phyloP scores from a whole-genome alignment of 2,113 vertebrate genomes.

The Pluvialis apricaria region DNA sequence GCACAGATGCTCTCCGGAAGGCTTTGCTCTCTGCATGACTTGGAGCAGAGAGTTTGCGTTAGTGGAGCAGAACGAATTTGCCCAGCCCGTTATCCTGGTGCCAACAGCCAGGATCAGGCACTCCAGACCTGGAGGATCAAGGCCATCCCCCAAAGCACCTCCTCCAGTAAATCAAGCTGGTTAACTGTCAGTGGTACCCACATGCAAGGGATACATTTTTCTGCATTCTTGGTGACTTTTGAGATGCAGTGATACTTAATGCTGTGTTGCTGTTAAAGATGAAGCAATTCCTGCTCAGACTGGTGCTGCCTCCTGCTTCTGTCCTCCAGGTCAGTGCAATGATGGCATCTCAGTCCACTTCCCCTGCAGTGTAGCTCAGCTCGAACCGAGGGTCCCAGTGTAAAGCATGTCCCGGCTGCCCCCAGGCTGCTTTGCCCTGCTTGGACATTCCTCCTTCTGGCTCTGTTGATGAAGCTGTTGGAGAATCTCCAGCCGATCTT shows the following conservation, averaged over 20 bases:
- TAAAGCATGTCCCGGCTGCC: fast-evolving
- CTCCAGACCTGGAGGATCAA: not conserved
- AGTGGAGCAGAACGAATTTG: not conserved
- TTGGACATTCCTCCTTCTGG: not conserved
- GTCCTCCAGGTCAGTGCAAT: not conserved
- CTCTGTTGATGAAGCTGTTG: not conserved
- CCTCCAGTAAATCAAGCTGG: not conserved
- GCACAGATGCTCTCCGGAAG: not conserved
- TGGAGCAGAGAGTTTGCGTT: not conserved
- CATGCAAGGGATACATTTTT: not conserved
- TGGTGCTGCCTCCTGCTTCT: not conserved
- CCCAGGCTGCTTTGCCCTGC: not conserved
- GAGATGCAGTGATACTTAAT: not conserved
- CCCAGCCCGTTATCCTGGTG: not conserved
- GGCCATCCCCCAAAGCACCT: not conserved
- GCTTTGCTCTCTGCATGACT: not conserved
- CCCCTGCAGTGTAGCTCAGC: not conserved
- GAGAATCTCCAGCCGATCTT: not conserved
- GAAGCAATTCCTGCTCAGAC: not conserved
- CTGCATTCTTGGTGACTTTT: not conserved
- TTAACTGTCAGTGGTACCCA: not conserved
- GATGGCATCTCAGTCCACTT: not conserved
- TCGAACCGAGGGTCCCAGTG: fast-evolving
- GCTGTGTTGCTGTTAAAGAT: not conserved
- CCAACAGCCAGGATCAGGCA: not conserved